Conservation (phyloP, 1,140 invertebrate species). For the Zeugodacus cucurbitae region DNA sequence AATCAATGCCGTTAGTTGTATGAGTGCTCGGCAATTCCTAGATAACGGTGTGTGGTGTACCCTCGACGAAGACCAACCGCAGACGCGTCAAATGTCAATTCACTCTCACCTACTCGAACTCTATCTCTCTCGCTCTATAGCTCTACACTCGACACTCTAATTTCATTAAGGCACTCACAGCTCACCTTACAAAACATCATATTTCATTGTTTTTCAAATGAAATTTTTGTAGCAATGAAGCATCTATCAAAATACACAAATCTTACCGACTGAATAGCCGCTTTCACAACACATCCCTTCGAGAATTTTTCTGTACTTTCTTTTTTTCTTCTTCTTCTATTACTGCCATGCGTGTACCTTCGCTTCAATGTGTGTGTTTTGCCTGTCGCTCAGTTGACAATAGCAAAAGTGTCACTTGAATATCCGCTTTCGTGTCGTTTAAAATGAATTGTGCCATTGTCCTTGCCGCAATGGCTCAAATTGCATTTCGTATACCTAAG, state of each 20-base stretch:
- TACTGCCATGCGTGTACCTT: no score
- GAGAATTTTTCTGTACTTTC: background rate
- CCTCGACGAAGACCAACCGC: background rate
- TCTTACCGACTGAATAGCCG: no score
- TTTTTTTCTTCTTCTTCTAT: background rate
- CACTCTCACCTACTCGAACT: background rate
- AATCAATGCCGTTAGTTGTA: background rate
- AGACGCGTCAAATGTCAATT: slow-evolving; percentile 16
- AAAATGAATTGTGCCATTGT: slow-evolving; percentile 14
- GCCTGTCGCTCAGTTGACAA: background rate
- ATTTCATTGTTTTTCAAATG: slow-evolving; percentile 11
- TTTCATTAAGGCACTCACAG: background rate
- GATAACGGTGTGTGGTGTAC: background rate
- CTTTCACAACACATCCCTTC: background rate
- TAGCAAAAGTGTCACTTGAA: slow-evolving; percentile 33
- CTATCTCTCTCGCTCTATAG: no score
- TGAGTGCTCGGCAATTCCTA: no score
- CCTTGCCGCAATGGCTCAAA: slow-evolving; percentile 11
- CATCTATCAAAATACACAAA: background rate
- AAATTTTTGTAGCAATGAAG: slow-evolving; percentile 5
- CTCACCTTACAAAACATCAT: slow-evolving; percentile 10
- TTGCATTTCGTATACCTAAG: background rate
- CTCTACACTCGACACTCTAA: background rate
- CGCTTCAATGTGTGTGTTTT: no score
- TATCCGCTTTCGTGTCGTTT: slow-evolving; percentile 21